Evolutionary conservation across 1,140 invertebrate species (phyloP).

Genomic region (Antheraea mylitta): DNA sequence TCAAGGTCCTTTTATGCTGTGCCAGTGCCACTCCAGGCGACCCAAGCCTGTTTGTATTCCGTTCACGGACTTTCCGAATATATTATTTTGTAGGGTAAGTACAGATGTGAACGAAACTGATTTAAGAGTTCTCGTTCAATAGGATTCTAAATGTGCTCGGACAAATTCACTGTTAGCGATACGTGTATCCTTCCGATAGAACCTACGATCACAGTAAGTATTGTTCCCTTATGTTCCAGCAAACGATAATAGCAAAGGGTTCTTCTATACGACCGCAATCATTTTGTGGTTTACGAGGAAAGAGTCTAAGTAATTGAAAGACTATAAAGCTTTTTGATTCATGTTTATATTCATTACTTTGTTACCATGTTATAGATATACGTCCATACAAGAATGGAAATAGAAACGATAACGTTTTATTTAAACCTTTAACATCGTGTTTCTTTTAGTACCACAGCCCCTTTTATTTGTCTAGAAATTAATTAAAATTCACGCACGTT

Average conservation of each 20-base stretch:
- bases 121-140: conserved; percentile 61
- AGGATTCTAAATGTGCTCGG: conserved; percentile 42
- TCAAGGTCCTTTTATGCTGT: conserved; percentile 49
- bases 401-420: not conserved
- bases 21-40: conserved; percentile 48
- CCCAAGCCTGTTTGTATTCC: conserved; percentile 67
- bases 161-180: conserved; percentile 30
- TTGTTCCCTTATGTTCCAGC: not conserved
- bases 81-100: conserved; percentile 63
- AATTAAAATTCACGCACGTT: too few species aligned
- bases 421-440: not conserved
- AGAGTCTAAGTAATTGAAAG: not conserved
- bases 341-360: not conserved
- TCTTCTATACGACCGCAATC: not conserved
- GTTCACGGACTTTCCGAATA: conserved; percentile 71
- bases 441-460: not conserved
- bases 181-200: not conserved
- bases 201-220: not conserved
- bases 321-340: conserved; percentile 3
- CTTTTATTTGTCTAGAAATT: too few species aligned
- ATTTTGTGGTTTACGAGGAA: not conserved
- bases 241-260: conserved; percentile 4
- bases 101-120: conserved; percentile 61
- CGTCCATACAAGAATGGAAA: not conserved
- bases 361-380: not conserved